Base-by-base conservation (phyloP, 92 coral and sea anemone species). In the Palythoa caribaeorum region DNA sequence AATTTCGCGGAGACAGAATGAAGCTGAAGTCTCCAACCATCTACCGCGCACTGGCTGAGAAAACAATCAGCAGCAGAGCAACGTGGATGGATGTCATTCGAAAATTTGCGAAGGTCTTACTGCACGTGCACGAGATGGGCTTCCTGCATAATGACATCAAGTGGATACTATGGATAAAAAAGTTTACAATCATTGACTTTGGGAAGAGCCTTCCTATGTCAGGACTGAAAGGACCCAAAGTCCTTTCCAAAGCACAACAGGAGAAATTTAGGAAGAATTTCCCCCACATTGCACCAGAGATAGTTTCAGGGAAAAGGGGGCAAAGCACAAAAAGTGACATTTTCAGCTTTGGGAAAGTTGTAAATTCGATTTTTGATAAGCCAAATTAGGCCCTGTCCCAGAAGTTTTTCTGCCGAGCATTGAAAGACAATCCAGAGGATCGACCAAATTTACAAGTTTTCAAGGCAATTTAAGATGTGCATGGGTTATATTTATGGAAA, bases 221-320 rank as follows among this genome's bases (percentile, higher is more conserved):
- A 53, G 83, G 83, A 20, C 21, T 78, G 36, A 81, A 62, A 38
- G 76, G 75, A 63, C 57, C 86, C 55, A 81, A 81, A 36, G 21
- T 62, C 36, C 53, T 81, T 35, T 81, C 36, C 12, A 35, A 71
- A 28, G 59, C 44, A 36, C 5, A 38, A 57, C 57, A 62, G 21
- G 54, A 3, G 35, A 81, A 59, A 63, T 81, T 62, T 39, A 81
- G 54, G 52, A 65, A 81, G 63, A 55, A 81, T 1, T 81, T 51
- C 74, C 59, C 65, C 37, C 86, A 81, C 74, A 81, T 62, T 60
- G 85, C 74, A 21, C 55, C 85, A 35, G 85, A 80, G 71, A 80
- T 59, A 57, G 85, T 80, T 35, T 38, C 53, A n/a, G 85, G 85
- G 52, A 62, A 28, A 72, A 70, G 12, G 52, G 74, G 55, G 55